Percentiles rank a stretch among this genome's conserved stretches.
Evolutionary conservation across 2,113 vertebrate genomes (phyloP).

Genomic region (Saguinus midas): DNA sequence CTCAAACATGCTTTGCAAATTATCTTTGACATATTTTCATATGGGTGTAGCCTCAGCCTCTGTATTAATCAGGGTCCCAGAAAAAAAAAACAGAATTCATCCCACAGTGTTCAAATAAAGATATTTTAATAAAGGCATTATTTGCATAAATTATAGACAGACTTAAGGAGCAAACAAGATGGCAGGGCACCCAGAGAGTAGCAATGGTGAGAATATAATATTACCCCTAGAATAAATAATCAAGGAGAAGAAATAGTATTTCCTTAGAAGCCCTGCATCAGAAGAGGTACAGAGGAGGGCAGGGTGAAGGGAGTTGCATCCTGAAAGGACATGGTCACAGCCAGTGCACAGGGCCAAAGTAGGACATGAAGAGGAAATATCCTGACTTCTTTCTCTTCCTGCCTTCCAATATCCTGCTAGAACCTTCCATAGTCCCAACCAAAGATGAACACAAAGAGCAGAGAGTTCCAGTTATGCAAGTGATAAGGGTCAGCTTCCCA

Average conservation of each 20-base stretch:
- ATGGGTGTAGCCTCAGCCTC: neutral
- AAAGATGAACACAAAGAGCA: neutral
- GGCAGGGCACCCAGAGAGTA: neutral
- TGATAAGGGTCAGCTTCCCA: neutral
- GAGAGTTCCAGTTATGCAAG: neutral
- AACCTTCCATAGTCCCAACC: neutral
- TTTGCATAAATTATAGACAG: neutral
- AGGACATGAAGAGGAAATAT: neutral
- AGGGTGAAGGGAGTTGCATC: neutral
- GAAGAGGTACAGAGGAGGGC: neutral
- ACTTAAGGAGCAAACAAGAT: neutral
- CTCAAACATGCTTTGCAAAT: neutral
- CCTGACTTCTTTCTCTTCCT: neutral
- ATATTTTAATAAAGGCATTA: neutral
- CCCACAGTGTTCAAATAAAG: neutral
- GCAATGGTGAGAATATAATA: neutral
- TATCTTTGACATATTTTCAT: conserved; percentile 20
- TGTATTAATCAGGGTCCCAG: neutral
- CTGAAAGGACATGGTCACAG: neutral
- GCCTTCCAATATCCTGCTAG: neutral
- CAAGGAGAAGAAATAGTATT: neutral
- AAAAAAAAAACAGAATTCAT: conserved; percentile 1
- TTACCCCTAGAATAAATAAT: neutral
- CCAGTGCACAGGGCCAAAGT: neutral
- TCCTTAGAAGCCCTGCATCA: neutral